Evolutionary conservation across 2,113 vertebrate species (phyloP).

Genomic region (Grallaria varia): DNA sequence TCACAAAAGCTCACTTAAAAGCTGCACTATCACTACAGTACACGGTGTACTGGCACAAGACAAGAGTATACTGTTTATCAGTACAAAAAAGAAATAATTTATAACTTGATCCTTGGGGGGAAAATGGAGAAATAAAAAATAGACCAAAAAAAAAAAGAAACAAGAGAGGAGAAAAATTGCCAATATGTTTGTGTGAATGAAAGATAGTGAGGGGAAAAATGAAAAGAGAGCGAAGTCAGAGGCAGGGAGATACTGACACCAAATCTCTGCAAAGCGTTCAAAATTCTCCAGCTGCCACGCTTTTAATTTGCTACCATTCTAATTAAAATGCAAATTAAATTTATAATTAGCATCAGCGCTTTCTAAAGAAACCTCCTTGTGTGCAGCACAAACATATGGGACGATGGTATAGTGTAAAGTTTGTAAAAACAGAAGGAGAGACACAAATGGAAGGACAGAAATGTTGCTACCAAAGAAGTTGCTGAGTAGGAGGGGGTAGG

Average conservation of each 20-base stretch:
- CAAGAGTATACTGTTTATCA: conserved; percentile 63
- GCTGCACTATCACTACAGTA: conserved; percentile 32
- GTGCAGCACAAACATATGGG: conserved; percentile 96
- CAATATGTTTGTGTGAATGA: conserved; percentile 77
- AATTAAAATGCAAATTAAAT: conserved; percentile 99
- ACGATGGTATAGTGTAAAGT: conserved; percentile 78
- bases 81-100: conserved; percentile 71
- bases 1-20: conserved; percentile 48
- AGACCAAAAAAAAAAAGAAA: conserved; percentile 33
- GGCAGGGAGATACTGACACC: conserved; percentile 83
- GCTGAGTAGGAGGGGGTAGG: not conserved
- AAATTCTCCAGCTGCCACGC: conserved; percentile 99
- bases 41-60: conserved; percentile 41
- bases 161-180: conserved; percentile 55
- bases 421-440: conserved; percentile 76
- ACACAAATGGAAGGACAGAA: conserved; percentile 52
- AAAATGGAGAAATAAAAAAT: conserved; percentile 38
- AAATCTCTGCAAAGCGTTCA: conserved; percentile 91
- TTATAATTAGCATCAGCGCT: conserved; percentile 99
- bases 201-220: conserved; percentile 76
- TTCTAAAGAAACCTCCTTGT: conserved; percentile 97
- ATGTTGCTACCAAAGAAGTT: conserved; percentile 53
- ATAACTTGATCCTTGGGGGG: conserved; percentile 61
- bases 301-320: conserved; percentile 99
- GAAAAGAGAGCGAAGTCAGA: conserved; percentile 77